These are phyloP conservation scores for Micoletzkya japonica DNA, from an alignment of 2,888 invertebrate genomes.

Conservation along the genomic window DNA sequence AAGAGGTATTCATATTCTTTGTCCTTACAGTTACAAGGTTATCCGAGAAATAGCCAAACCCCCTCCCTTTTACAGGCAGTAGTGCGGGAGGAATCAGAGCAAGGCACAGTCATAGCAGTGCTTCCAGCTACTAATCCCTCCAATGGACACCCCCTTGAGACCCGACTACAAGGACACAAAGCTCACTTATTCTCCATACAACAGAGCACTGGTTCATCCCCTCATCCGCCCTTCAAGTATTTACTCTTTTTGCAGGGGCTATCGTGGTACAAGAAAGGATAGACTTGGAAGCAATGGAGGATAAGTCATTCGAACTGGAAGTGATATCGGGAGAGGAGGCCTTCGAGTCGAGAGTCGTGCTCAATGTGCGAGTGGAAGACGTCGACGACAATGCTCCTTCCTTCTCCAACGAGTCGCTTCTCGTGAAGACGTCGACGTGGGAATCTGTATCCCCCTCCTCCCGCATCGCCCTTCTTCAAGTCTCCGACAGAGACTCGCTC, in stretches of 20 bases:
- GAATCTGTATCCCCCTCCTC: slow-evolving; percentile 8
- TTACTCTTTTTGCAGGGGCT: neutral
- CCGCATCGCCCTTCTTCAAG: neutral
- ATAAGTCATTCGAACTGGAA: slow-evolving; percentile 5
- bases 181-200: slow-evolving; percentile 3
- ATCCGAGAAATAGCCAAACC: neutral
- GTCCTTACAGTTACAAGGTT: neutral
- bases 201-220: slow-evolving; percentile 8
- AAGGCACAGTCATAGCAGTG: neutral
- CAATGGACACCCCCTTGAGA: slow-evolving; percentile 5
- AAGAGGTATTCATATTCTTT: neutral
- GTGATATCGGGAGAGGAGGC: slow-evolving; percentile 10
- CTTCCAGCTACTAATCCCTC: slow-evolving; percentile 12
- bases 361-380: slow-evolving; percentile 1
- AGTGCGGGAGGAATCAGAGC: slow-evolving; percentile 1
- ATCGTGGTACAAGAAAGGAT: neutral
- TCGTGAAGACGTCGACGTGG: neutral
- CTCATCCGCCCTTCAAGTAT: neutral
- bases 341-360: slow-evolving; percentile 2
- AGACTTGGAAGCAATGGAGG: slow-evolving; percentile 1
- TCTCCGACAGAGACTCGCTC: neutral
- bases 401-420: neutral
- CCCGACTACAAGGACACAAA: slow-evolving; percentile 8
- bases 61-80: neutral
- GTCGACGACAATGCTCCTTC: slow-evolving; percentile 22